Conservation (phyloP, 2,888 invertebrate species). For the Eupithecia subumbrata region DNA sequence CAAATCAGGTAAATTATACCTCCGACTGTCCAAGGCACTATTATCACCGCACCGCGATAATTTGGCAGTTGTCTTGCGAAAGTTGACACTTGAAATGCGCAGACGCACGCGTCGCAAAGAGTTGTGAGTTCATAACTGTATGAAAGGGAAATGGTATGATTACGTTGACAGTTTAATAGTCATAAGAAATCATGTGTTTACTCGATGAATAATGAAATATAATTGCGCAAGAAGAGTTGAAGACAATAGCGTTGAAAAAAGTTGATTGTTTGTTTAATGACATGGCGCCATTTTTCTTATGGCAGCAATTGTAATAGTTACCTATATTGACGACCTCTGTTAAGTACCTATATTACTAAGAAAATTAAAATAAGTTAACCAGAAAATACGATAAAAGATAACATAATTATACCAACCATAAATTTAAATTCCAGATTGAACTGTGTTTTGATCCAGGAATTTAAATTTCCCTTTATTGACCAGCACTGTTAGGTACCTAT, state of each 20-base stretch:
- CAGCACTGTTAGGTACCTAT: not conserved
- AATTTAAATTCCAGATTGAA: conserved; percentile 10
- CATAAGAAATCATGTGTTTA: conserved; percentile 16
- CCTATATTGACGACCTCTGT: not conserved
- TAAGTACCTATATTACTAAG: not conserved
- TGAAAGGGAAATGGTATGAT: conserved; percentile 36
- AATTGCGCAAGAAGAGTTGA: not conserved
- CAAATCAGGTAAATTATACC: not conserved
- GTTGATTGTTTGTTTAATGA: not conserved
- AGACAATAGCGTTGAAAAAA: conserved; percentile 9
- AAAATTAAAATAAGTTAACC: not conserved
- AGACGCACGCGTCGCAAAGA: conserved; percentile 29
- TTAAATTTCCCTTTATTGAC: too few species aligned
- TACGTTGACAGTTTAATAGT: conserved; percentile 32
- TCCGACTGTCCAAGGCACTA: conserved; percentile 14
- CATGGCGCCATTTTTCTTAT: conserved; percentile 1
- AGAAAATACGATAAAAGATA: not conserved
- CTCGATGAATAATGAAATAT: conserved; percentile 18
- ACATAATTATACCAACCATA: not conserved
- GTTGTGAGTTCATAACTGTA: conserved; percentile 33
- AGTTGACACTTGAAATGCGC: conserved; percentile 40
- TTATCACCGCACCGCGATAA: conserved; percentile 42
- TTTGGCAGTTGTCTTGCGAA: conserved; percentile 60
- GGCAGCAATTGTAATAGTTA: not conserved
- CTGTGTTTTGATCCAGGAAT: too few species aligned